Percentiles rank a stretch among this genome's conserved stretches.
phyloP scores from a whole-genome alignment of 2,888 invertebrate genomes.

The Nebria salina region DNA sequence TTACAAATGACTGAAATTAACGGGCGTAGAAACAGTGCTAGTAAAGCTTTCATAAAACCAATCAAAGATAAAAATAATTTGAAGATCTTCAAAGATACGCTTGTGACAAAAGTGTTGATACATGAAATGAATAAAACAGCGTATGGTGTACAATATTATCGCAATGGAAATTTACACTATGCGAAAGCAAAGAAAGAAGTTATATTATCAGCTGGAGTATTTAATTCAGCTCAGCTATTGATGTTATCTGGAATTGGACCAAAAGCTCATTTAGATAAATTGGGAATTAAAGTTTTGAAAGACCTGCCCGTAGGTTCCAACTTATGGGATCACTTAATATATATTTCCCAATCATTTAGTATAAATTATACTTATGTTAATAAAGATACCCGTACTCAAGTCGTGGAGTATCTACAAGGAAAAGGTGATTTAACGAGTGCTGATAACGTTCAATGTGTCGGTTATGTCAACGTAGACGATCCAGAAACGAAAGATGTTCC shows the following conservation, averaged over 20 bases:
- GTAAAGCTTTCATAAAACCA: slow-evolving; percentile 46
- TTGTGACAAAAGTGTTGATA: slow-evolving; percentile 38
- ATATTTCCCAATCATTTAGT: slow-evolving; percentile 47
- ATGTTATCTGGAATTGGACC: slow-evolving; percentile 49
- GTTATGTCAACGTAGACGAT: slow-evolving; percentile 47
- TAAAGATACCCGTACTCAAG: slow-evolving; percentile 23
- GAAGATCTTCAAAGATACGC: slow-evolving; percentile 40
- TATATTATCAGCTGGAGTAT: slow-evolving; percentile 47
- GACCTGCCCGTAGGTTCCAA: slow-evolving; percentile 50
- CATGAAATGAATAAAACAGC: slow-evolving; percentile 26
- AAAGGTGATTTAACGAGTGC: slow-evolving; percentile 51
- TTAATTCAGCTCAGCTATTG: slow-evolving; percentile 48
- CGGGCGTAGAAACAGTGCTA: slow-evolving; percentile 48
- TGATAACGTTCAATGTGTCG: slow-evolving; percentile 51
- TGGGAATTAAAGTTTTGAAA: slow-evolving; percentile 47
- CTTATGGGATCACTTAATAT: slow-evolving; percentile 50
- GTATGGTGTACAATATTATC: slow-evolving; percentile 47
- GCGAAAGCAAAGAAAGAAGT: slow-evolving; percentile 47
- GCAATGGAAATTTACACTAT: slow-evolving; percentile 42
- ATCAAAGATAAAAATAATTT: slow-evolving; percentile 47
- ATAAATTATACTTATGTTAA: slow-evolving; percentile 48
- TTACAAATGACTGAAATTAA: slow-evolving; percentile 46
- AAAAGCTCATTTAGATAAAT: slow-evolving; percentile 42
- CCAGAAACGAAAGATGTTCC: slow-evolving; percentile 49
- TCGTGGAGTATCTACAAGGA: slow-evolving; percentile 50